A percentile compares a stretch with the other conserved stretches of the same genome.
Conservation (phyloP, 2,797 vertebrate species). For the Hirundo rustica region DNA sequence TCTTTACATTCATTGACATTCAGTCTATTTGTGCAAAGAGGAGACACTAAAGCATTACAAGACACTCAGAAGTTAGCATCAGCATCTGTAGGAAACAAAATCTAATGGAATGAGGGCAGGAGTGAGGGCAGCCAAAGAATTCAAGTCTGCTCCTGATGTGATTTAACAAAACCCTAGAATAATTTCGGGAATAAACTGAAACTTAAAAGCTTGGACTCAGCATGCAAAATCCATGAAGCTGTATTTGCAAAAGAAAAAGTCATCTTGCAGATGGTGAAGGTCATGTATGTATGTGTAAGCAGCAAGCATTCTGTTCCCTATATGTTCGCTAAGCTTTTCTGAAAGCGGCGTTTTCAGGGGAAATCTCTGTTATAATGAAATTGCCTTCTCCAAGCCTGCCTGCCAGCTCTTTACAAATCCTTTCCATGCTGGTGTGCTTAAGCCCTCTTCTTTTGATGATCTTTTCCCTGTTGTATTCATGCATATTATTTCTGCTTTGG, state of each 20-base stretch:
- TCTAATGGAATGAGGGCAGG: background rate
- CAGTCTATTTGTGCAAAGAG: background rate
- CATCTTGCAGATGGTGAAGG: background rate
- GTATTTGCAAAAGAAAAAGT: background rate
- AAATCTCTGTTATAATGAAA: slow-evolving; percentile 42
- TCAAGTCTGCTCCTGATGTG: background rate
- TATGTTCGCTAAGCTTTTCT: slow-evolving; percentile 17
- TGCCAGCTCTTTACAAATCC: slow-evolving; percentile 60
- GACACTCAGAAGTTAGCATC: background rate
- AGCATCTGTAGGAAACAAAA: background rate
- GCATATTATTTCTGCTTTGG: slow-evolving; percentile 43
- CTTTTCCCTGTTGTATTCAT: slow-evolving; percentile 55
- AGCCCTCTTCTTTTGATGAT: slow-evolving; percentile 53
- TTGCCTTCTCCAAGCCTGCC: slow-evolving; percentile 24
- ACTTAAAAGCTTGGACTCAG: background rate
- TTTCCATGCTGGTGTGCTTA: slow-evolving; percentile 52
- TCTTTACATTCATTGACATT: background rate
- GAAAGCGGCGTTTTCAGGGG: slow-evolving; percentile 12
- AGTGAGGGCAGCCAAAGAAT: background rate
- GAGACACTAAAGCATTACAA: background rate
- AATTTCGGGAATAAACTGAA: background rate
- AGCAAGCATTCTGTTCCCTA: background rate
- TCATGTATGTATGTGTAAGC: background rate
- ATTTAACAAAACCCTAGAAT: background rate
- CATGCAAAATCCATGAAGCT: background rate